phyloP scores from a whole-genome alignment of 2,113 vertebrate genomes.

The Phycodurus eques region DNA sequence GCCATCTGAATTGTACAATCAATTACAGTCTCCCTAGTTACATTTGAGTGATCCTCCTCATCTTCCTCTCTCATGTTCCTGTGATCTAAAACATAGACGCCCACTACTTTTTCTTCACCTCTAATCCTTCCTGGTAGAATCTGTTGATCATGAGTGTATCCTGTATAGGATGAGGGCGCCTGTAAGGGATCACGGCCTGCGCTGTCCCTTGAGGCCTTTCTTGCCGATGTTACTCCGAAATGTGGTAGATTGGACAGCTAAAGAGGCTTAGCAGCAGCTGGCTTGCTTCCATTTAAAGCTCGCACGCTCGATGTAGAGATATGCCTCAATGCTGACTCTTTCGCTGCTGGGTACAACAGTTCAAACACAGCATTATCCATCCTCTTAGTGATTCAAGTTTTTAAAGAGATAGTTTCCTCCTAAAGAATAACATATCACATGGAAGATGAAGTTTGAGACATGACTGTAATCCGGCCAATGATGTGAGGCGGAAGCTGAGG shows the following conservation, averaged over 20 bases:
- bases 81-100: constrained; percentile 42
- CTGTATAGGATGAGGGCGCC: constrained; percentile 40
- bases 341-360: constrained; percentile 20
- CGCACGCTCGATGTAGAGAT: constrained; percentile 32
- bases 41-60: constrained; percentile 33
- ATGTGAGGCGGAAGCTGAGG: constrained; percentile 17
- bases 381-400: not conserved
- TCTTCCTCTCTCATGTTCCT: constrained; percentile 18
- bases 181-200: constrained; percentile 39
- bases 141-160: constrained; percentile 38
- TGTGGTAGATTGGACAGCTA: constrained; percentile 52
- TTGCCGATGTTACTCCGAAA: constrained; percentile 58
- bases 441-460: constrained; percentile 12
- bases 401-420: not conserved
- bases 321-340: constrained; percentile 6
- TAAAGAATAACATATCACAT: not conserved
- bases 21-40: not conserved
- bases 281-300: constrained; percentile 55
- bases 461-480: constrained; percentile 26
- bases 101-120: constrained; percentile 26
- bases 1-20: not conserved
- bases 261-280: constrained; percentile 71
- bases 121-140: constrained; percentile 40
- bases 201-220: constrained; percentile 44
- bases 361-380: not conserved